Conservation (phyloP, 2,797 vertebrate genomes). For the Sebastes steindachneri region DNA sequence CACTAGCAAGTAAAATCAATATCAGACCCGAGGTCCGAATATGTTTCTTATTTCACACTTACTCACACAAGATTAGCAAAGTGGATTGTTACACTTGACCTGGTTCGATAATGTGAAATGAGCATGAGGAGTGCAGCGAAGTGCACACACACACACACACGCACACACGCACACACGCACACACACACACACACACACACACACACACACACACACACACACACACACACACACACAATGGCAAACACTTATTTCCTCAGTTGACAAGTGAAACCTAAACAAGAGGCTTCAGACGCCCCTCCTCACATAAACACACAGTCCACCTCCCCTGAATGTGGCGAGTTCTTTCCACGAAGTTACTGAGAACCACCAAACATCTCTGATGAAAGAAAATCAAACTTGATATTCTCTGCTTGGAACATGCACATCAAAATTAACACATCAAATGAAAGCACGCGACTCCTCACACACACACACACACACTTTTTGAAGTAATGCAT, state of each 20-base stretch:
- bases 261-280: constrained; percentile 41
- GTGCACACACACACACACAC: not conserved
- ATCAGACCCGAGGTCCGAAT: not conserved
- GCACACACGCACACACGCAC: not conserved
- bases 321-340: not conserved
- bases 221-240: not conserved
- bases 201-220: not conserved
- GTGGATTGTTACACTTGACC: constrained; percentile 20
- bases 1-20: constrained; percentile 18
- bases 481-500: constrained; percentile 13
- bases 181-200: not conserved
- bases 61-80: not conserved
- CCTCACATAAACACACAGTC: constrained; percentile 26
- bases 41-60: constrained; percentile 37
- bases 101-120: not conserved
- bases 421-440: not conserved
- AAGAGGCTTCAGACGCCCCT: not conserved
- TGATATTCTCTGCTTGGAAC: constrained; percentile 8
- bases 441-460: not conserved
- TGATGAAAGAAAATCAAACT: constrained; percentile 38
- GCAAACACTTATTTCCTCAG: not conserved
- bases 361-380: not conserved
- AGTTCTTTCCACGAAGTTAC: not conserved
- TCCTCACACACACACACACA: not conserved
- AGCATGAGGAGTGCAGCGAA: not conserved